Percentiles rank a stretch among this genome's conserved stretches.
phyloP scores from a whole-genome alignment of 2,797 vertebrate genomes.

The Chaetophractus vellerosus region DNA sequence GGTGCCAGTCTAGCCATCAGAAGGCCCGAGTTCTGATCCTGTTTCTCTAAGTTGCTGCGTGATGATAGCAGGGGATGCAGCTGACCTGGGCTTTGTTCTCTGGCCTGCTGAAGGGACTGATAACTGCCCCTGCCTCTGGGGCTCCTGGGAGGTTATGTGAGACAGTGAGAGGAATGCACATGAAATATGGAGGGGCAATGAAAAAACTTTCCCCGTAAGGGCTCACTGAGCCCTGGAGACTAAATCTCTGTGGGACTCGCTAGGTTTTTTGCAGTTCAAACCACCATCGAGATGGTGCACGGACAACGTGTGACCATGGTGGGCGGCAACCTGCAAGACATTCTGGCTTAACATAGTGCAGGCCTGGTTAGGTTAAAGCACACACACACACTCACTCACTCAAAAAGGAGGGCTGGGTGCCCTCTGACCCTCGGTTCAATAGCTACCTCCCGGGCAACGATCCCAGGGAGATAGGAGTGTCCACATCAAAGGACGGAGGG shows the following conservation, averaged over 20 bases:
- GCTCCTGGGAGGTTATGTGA: background rate
- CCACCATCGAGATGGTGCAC: background rate
- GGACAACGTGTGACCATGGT: background rate
- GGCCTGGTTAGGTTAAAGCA: slow-evolving; percentile 57
- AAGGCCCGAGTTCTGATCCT: background rate
- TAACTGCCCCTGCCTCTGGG: background rate
- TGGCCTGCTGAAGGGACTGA: background rate
- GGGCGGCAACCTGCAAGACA: background rate
- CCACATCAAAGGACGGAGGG: slow-evolving; percentile 67
- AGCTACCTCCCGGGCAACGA: slow-evolving; percentile 66
- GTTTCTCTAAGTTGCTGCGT: background rate
- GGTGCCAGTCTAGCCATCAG: background rate
- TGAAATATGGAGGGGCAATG: background rate
- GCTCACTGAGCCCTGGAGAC: background rate
- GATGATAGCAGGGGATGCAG: background rate
- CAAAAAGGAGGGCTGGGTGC: slow-evolving; percentile 22
- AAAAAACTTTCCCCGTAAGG: background rate
- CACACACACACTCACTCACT: background rate
- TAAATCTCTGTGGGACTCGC: background rate
- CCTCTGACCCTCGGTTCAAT: slow-evolving; percentile 62
- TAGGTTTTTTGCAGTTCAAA: background rate
- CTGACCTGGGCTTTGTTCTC: background rate
- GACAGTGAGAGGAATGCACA: background rate
- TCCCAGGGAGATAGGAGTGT: slow-evolving; percentile 26
- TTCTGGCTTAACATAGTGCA: slow-evolving; percentile 27